Percentiles rank a stretch among this genome's conserved stretches.
Evolutionary conservation across 2,113 vertebrate species (phyloP).

Genomic region (pig (Sus scrofa)): DNA sequence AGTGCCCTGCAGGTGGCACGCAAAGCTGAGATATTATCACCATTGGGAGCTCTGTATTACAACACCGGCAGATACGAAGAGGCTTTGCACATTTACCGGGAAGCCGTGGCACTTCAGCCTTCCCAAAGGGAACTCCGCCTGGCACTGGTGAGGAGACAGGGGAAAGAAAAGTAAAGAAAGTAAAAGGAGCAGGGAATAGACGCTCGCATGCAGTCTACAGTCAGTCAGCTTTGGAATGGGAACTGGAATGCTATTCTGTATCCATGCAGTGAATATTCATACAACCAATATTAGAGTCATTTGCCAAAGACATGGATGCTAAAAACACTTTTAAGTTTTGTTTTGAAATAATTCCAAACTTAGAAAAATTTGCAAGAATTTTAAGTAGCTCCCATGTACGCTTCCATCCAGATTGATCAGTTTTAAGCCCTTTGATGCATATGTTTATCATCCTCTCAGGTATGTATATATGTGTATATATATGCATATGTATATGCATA

Average conservation of each 20-base stretch:
- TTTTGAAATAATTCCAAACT: background rate
- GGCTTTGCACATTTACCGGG: conserved; percentile 93
- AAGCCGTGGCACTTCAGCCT: conserved; percentile 92
- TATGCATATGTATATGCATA: accelerated
- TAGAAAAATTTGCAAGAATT: background rate
- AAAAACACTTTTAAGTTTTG: background rate
- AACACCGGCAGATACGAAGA: conserved; percentile 96
- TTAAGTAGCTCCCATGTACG: too few relatives aligned
- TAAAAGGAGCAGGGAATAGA: background rate
- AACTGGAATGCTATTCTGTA: accelerated
- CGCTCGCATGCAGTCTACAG: accelerated
- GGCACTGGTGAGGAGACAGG: conserved; percentile 91
- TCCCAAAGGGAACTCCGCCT: conserved; percentile 92
- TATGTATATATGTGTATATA: background rate
- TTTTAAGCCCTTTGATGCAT: background rate
- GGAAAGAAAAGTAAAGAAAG: too few relatives aligned
- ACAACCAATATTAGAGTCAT: background rate
- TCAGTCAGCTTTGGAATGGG: background rate
- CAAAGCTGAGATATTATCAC: conserved; percentile 94
- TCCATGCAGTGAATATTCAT: background rate
- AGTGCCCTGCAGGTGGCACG: conserved; percentile 94
- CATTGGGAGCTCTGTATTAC: conserved; percentile 96
- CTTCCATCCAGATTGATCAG: background rate
- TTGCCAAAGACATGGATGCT: background rate
- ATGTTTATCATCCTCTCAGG: background rate